phyloP scores from a whole-genome alignment of 1,140 invertebrate species.

The Chrysopa pallens region DNA sequence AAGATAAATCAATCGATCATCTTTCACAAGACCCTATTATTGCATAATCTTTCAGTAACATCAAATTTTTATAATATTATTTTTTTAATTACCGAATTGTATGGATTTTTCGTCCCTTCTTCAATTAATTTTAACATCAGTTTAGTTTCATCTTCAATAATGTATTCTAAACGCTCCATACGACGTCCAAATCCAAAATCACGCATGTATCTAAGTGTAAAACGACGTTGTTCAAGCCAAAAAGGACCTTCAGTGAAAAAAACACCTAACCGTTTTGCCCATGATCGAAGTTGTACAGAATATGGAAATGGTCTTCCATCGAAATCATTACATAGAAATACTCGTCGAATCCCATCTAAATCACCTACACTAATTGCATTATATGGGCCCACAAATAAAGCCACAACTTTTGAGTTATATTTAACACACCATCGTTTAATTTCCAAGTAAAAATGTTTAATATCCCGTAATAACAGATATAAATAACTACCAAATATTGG shows the following conservation, averaged over 20 bases:
- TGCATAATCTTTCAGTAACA: too few relatives aligned
- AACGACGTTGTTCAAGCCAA: constrained; percentile 55
- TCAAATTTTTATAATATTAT: background rate
- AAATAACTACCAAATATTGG: too few relatives aligned
- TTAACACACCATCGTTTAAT: too few relatives aligned
- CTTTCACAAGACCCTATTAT: too few relatives aligned
- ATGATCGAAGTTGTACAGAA: too few relatives aligned
- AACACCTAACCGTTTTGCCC: constrained; percentile 26
- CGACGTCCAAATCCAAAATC: constrained; percentile 55
- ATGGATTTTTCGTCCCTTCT: constrained; percentile 21
- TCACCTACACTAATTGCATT: constrained; percentile 20
- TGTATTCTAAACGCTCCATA: constrained; percentile 27
- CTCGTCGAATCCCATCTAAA: constrained; percentile 20
- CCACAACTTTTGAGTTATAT: constrained; percentile 25
- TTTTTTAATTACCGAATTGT: constrained; percentile 5
- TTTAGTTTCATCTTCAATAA: constrained; percentile 28
- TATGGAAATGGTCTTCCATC: constrained; percentile 19
- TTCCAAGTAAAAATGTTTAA: too few relatives aligned
- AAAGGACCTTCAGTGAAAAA: constrained; percentile 42
- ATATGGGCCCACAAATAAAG: constrained; percentile 20
- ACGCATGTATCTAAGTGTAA: constrained; percentile 45
- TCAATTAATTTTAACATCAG: constrained; percentile 32
- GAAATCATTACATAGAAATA: constrained; percentile 21
- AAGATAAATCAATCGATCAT: too few relatives aligned
- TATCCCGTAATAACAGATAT: too few relatives aligned